Percentiles rank a stretch among this genome's conserved stretches.
Conservation (phyloP, 2,888 invertebrate species). For the Lasioglossum zephyrum region DNA sequence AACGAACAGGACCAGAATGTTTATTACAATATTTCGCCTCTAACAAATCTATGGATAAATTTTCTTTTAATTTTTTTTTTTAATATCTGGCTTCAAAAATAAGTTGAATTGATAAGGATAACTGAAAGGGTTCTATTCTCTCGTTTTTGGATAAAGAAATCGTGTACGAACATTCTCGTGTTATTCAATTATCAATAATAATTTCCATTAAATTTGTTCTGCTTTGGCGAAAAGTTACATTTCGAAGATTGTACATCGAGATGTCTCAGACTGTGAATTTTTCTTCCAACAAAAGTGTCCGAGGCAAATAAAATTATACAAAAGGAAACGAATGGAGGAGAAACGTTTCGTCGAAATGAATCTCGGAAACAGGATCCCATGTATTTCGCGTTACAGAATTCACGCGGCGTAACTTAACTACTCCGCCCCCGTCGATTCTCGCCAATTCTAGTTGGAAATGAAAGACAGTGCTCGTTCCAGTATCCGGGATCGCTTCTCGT, state of each 20-base stretch:
- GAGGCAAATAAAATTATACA: neutral
- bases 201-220: too few species aligned
- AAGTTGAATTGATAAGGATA: too few species aligned
- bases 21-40: neutral
- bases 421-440: neutral
- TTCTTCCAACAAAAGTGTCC: neutral
- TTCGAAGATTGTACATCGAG: too few species aligned
- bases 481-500: neutral
- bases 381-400: neutral
- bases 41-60: too few species aligned
- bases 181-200: too few species aligned
- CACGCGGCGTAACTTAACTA: neutral
- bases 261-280: neutral
- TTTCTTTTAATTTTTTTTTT: too few species aligned
- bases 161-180: too few species aligned
- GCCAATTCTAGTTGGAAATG: neutral
- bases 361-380: neutral
- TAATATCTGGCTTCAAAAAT: too few species aligned
- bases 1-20: constrained; percentile 11
- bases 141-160: too few species aligned
- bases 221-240: too few species aligned
- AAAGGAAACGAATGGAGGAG: neutral
- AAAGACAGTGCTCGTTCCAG: neutral
- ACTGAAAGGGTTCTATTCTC: too few species aligned
- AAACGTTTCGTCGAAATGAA: neutral